Base-by-base conservation (phyloP, 2,888 invertebrate species). In the Apodemia hepburni region DNA sequence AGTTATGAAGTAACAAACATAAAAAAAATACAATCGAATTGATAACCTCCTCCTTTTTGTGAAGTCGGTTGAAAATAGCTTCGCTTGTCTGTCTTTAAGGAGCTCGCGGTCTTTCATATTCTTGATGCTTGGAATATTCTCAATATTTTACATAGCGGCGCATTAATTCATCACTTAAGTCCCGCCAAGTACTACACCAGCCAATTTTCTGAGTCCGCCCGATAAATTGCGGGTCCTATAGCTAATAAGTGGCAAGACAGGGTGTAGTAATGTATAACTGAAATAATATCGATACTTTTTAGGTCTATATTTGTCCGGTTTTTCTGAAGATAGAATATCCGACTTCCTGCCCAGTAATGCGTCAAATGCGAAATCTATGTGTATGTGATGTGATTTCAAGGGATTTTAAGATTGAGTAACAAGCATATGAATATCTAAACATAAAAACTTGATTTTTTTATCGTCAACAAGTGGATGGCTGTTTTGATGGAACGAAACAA, bases 241-340 rank as follows among this genome's bases (percentile, higher is more conserved):
- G 82, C 85, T 87, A 87, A 87, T 87, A 87, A 87, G 84, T 81
- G 82, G 81, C 76, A 74, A 82, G 84, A 85, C 82, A 82, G 82
- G 79, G 75, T 54, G 1, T 54, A 54, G 54, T 22, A 29, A 54
- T 54, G 54, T 54, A 3, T 29, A 2, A 3, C 15, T 27, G 2
- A 5, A 51, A 51, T 51, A 42, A 42, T 59, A 77, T 80, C 61
- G 82, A 65, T 70, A 80, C 11, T 29, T 17, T 17, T 60, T 11
- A 38, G 11, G 1, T 38, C 27, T 22, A 58, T 35, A 42, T 63
- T 29, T 29, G 29, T 29, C 6, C 4, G 29, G 29, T 29, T 29
- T 29, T 6, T 29, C n/a, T 29, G 6, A 29, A 29, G 4, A 27
- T 27, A 27, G 2, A 29, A 6, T 29, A 29, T 6, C 29, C 29